Conservation (phyloP, 1,140 invertebrate genomes). For the Drosophila saltans region DNA sequence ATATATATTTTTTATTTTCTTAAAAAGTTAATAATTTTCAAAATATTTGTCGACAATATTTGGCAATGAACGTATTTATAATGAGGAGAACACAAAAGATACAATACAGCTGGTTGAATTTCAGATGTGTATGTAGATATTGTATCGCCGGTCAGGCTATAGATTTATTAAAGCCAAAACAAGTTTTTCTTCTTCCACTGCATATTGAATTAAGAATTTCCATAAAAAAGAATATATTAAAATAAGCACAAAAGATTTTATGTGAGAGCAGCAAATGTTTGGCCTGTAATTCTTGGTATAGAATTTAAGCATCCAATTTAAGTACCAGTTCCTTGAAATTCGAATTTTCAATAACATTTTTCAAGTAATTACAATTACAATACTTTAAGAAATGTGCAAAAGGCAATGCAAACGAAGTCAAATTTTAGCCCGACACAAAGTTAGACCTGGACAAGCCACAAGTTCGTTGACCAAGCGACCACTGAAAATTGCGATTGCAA, state of each 20-base stretch:
- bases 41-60: slow-evolving; percentile 2
- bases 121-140: slow-evolving; percentile 29
- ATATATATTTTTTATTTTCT: background rate
- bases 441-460: background rate
- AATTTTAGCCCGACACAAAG: background rate
- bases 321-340: too few species aligned
- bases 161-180: slow-evolving; percentile 38
- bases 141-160: background rate
- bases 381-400: slow-evolving; percentile 1
- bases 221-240: slow-evolving; percentile 45
- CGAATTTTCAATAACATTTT: too few species aligned
- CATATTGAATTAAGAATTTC: slow-evolving; percentile 28
- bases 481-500: slow-evolving; percentile 20
- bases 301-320: too few species aligned
- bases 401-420: background rate
- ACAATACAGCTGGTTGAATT: slow-evolving; percentile 32
- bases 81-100: slow-evolving; percentile 2
- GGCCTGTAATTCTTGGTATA: background rate
- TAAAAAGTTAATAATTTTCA: background rate
- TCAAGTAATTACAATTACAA: too few species aligned
- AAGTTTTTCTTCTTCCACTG: slow-evolving; percentile 33
- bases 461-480: slow-evolving; percentile 15
- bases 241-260: slow-evolving; percentile 4
- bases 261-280: background rate
- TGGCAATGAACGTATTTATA: slow-evolving; percentile 4